Evolutionary conservation across 2,888 invertebrate species (phyloP).

Genomic region (Xanthorhoe spadicearia): DNA sequence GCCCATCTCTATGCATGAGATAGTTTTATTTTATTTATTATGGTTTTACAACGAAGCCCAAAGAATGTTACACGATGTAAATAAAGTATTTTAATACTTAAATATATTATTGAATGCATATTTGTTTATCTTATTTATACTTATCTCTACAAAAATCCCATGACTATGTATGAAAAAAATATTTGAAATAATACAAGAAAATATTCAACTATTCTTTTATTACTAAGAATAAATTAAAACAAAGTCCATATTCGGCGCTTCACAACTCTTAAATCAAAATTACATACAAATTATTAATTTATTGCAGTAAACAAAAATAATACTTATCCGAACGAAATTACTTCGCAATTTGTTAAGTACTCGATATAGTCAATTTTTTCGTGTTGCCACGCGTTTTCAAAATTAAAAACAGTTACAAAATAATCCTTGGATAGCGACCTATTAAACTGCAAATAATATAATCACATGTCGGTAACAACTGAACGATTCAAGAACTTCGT

Average conservation of each 20-base stretch:
- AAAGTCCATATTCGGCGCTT: conserved; percentile 36
- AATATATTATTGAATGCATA: background rate
- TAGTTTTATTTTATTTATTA: background rate
- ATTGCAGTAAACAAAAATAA: conserved; percentile 25
- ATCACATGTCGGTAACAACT: conserved; percentile 16
- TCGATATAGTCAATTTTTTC: conserved; percentile 39
- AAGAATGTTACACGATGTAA: conserved; percentile 3
- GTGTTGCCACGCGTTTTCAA: conserved; percentile 34
- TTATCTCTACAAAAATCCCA: background rate
- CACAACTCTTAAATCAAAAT: conserved; percentile 35
- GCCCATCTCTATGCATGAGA: too few relatives aligned
- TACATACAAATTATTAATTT: conserved; percentile 35
- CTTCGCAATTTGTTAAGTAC: conserved; percentile 49
- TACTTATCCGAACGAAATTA: conserved; percentile 27
- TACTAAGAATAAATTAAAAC: conserved; percentile 51
- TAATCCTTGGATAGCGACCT: conserved; percentile 1
- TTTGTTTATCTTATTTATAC: background rate
- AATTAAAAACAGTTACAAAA: background rate
- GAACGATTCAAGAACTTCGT: conserved; percentile 21
- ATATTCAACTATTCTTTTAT: conserved; percentile 48
- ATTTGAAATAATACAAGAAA: conserved; percentile 28
- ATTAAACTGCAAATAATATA: conserved; percentile 5
- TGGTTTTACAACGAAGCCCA: background rate
- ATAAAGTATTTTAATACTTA: background rate
- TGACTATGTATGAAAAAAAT: background rate